Conservation (phyloP, 2,797 vertebrate species). For the Denticeps clupeoides region DNA sequence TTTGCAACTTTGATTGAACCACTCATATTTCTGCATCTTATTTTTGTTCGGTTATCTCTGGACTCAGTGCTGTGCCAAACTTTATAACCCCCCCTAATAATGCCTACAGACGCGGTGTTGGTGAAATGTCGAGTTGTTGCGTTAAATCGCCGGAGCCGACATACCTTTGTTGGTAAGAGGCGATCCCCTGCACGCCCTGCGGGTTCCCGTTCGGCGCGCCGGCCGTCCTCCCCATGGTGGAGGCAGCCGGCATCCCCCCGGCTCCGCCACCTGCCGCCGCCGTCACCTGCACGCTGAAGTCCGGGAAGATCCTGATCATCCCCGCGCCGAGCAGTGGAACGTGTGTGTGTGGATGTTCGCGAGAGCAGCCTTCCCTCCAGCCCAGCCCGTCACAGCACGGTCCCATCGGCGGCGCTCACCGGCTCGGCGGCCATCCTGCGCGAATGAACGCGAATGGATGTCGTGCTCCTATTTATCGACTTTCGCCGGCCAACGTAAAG, state of each 20-base stretch:
- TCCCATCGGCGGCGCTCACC: conserved; percentile 67
- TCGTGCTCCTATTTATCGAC: too few relatives aligned
- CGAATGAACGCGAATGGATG: too few relatives aligned
- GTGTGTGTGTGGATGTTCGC: conserved; percentile 48
- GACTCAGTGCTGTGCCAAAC: too few relatives aligned
- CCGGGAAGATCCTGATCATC: conserved; percentile 95
- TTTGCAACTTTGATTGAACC: too few relatives aligned
- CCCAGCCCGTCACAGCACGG: conserved; percentile 67
- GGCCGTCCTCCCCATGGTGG: conserved; percentile 68
- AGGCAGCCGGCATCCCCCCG: conserved; percentile 68
- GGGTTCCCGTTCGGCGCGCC: conserved; percentile 77
- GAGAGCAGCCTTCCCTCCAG: conserved; percentile 57
- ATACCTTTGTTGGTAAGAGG: conserved; percentile 93
- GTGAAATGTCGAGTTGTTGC: not conserved
- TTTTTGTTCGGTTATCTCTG: too few relatives aligned
- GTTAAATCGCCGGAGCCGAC: conserved; percentile 33
- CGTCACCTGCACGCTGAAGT: conserved; percentile 98
- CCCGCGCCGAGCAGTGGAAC: conserved; percentile 52
- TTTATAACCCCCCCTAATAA: too few relatives aligned
- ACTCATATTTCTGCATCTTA: too few relatives aligned
- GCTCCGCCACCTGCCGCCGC: conserved; percentile 70
- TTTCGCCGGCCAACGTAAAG: too few relatives aligned
- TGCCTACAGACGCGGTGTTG: not conserved
- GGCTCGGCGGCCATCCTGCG: conserved; percentile 43
- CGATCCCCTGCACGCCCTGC: conserved; percentile 85